These are phyloP conservation scores for Atopsyche davidsoni DNA, from an alignment of 1,140 invertebrate genomes.

Conservation along the genomic window DNA sequence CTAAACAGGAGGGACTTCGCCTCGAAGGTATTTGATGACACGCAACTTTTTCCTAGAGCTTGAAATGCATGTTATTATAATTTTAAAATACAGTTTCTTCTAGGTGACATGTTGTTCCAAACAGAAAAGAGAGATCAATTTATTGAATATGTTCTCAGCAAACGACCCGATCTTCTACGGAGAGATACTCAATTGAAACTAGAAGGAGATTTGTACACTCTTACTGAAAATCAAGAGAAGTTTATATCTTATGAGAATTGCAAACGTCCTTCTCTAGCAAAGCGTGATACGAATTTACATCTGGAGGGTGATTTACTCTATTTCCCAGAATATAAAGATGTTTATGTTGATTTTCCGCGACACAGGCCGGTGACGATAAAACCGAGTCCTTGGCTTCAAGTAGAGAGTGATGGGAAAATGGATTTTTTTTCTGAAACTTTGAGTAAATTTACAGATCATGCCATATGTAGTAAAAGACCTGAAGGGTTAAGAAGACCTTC, in stretches of 20 bases:
- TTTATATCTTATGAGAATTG: conserved; percentile 41
- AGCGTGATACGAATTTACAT: conserved; percentile 28
- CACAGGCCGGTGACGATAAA: conserved; percentile 31
- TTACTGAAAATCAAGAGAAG: conserved; percentile 50
- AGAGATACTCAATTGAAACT: conserved; percentile 45
- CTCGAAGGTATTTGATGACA: conserved; percentile 22
- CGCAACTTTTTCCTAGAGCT: background rate
- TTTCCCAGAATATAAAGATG: conserved; percentile 35
- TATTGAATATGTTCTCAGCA: conserved; percentile 44
- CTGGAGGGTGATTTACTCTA: conserved; percentile 35
- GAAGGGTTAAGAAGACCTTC: conserved; percentile 38
- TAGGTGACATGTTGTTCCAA: conserved; percentile 30
- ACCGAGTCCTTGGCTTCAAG: conserved; percentile 25
- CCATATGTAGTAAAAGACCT: conserved; percentile 36
- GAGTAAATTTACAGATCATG: conserved; percentile 25
- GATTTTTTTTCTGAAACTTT: conserved; percentile 24
- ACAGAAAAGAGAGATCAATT: conserved; percentile 38
- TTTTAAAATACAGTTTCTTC: conserved; percentile 20
- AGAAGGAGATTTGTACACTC: conserved; percentile 46
- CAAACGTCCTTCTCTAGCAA: conserved; percentile 32
- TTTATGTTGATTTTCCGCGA: conserved; percentile 37
- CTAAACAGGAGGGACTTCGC: conserved; percentile 6
- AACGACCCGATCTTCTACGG: conserved; percentile 40
- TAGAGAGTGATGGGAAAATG: conserved; percentile 19
- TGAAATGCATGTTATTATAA: conserved; percentile 18